These are phyloP conservation scores for Eurystomus glaucurus DNA, from an alignment of 2,797 vertebrate species.

Conservation along the genomic window DNA sequence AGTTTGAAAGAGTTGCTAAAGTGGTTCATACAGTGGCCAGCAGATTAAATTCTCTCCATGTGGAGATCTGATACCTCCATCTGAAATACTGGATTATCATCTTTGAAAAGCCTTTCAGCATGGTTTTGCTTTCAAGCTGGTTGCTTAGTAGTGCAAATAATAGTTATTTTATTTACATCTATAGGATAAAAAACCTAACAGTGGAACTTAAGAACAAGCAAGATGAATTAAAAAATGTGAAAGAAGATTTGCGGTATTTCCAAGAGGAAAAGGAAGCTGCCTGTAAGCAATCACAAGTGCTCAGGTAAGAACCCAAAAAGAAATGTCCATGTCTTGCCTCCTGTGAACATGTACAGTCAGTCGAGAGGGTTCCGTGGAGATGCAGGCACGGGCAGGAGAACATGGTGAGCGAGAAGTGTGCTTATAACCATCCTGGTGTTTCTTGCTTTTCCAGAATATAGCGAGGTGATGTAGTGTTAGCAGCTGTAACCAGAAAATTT, in stretches of 20 bases:
- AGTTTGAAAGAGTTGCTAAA: background rate
- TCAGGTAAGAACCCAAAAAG: conserved; percentile 83
- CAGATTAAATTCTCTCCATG: background rate
- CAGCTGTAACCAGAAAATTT: background rate
- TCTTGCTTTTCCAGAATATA: background rate
- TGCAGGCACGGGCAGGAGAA: conserved; percentile 72
- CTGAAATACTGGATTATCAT: background rate
- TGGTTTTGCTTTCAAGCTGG: background rate
- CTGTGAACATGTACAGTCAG: background rate
- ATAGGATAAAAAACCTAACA: conserved; percentile 73
- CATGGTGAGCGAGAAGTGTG: conserved; percentile 75
- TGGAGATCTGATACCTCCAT: background rate
- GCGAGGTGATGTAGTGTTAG: background rate
- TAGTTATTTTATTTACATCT: conserved; percentile 30
- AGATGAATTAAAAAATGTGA: conserved; percentile 74
- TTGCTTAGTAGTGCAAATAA: background rate
- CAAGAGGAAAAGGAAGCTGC: conserved; percentile 81
- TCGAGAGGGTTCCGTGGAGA: background rate
- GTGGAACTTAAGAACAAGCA: conserved; percentile 82
- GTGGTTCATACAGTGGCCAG: background rate
- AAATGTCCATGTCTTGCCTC: background rate
- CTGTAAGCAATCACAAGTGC: conserved; percentile 71
- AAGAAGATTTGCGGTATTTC: conserved; percentile 71
- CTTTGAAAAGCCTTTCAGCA: background rate
- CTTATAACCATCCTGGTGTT: conserved; percentile 7